Conservation (phyloP, 2,797 vertebrate species). For the Falco biarmicus region DNA sequence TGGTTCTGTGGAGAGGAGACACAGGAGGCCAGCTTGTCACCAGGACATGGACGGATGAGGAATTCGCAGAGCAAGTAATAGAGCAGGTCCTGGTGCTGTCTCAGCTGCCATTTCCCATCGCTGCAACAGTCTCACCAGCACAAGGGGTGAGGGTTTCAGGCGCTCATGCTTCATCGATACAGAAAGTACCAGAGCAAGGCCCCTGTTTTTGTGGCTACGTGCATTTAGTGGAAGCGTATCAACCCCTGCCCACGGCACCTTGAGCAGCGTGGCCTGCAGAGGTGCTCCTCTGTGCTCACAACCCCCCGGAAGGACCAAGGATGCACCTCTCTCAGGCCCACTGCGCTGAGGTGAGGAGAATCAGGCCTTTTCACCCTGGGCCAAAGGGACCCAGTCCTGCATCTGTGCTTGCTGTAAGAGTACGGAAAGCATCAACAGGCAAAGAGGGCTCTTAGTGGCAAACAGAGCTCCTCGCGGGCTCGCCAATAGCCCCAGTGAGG, state of each 20-base stretch:
- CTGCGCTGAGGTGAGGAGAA: accelerated
- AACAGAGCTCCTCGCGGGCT: accelerated
- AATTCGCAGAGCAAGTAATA: not conserved
- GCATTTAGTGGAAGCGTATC: not conserved
- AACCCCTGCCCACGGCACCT: not conserved
- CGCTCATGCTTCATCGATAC: accelerated
- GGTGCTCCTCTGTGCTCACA: not conserved
- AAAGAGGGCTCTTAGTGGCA: not conserved
- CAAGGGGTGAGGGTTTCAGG: not conserved
- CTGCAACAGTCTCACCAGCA: not conserved
- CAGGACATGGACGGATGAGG: accelerated
- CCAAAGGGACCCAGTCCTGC: not conserved
- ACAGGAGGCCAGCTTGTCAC: not conserved
- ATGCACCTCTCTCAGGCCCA: not conserved
- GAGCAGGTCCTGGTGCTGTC: not conserved
- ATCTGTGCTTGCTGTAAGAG: not conserved
- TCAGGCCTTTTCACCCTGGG: not conserved
- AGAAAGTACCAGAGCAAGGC: not conserved
- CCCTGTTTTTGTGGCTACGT: accelerated
- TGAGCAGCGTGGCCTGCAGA: not conserved
- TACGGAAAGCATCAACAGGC: accelerated
- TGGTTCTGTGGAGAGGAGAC: conserved; percentile 62
- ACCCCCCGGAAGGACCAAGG: not conserved
- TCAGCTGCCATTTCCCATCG: not conserved
- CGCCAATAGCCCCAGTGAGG: accelerated